Base-by-base conservation (phyloP, 2,797 vertebrate genomes). In the Acanthis flammea region DNA sequence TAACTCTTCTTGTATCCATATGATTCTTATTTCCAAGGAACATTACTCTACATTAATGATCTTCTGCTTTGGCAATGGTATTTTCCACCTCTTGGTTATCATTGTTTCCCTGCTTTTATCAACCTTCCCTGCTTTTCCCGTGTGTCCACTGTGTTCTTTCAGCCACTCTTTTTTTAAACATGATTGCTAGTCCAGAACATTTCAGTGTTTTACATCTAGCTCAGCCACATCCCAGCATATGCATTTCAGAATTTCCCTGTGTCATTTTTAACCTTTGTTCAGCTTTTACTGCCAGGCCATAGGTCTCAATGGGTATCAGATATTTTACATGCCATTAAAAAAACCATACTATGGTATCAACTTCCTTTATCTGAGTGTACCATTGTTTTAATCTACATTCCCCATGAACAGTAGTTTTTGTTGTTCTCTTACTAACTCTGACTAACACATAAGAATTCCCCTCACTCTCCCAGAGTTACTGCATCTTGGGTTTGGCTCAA, bases 301-400 rank as follows among this genome's bases (percentile, higher is more conserved):
- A 92, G 85, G 53, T 92, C 83, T 94, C 86, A 85, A 73, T 92
- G 80, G 12, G 21, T 50, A 92, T 92, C 67, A 94, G 74, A 90
- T 70, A 30, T 27, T 96, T 93, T 81, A 93, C 16, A 10, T 77
- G 78, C 75, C 54, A 93, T 86, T 94, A 93, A 92, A 96, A 95
- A 42, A 91, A 23, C 28, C 31, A 50, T 72, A 53, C 18, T 74
- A 60, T 55, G 17, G 3, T 57, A 88, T 76, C 84, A 85, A 25
- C 47, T 92, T 93, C 55, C 33, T 86, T 77, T 65, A 81, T 47
- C n/a, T 57, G 44, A 93, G 47, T 51, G 41, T 6, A 84, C 23
- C 39, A 54, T 65, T 72, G 72, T 68, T 90, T 90, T 66, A 88
- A 93, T 84, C n/a, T 54, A 33, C 23, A 44, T 86, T 93, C 47